Percentiles rank a stretch among this genome's conserved stretches.
Conservation (phyloP, 2,888 invertebrate species). For the Ochropleura plecta region DNA sequence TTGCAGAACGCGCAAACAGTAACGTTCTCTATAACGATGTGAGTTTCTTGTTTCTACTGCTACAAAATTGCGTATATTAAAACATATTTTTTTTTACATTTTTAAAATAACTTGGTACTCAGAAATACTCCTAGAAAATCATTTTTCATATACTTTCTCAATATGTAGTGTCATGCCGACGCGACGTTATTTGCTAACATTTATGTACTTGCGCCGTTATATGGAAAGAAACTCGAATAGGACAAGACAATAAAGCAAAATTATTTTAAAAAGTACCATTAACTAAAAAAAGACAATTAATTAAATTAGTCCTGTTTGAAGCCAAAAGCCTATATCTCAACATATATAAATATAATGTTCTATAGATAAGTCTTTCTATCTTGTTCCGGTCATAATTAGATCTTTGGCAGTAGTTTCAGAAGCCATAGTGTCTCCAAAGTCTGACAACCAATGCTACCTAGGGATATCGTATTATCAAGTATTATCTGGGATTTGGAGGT, state of each 20-base stretch:
- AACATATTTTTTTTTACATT: too few relatives aligned
- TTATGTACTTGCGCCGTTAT: neutral
- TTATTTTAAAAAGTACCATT: too few relatives aligned
- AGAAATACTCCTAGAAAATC: too few relatives aligned
- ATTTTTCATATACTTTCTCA: neutral
- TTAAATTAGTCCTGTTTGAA: too few relatives aligned
- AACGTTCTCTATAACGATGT: conserved; percentile 13
- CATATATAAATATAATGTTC: too few relatives aligned
- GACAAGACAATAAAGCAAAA: too few relatives aligned
- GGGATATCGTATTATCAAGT: neutral
- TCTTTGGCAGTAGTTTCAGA: neutral
- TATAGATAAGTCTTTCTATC: too few relatives aligned
- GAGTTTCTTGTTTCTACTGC: conserved; percentile 38
- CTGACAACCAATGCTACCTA: neutral
- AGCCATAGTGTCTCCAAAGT: neutral
- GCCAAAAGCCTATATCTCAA: too few relatives aligned
- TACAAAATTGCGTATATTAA: conserved; percentile 1
- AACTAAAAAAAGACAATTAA: too few relatives aligned
- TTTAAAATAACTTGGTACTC: too few relatives aligned
- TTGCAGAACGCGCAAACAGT: conserved; percentile 38
- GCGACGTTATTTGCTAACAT: neutral
- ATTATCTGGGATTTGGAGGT: neutral
- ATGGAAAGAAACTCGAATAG: too few relatives aligned
- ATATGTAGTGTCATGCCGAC: neutral
- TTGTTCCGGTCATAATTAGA: neutral